These are phyloP conservation scores for Drosophila pallidifrons DNA, from an alignment of 1,140 invertebrate species.

Conservation along the genomic window DNA sequence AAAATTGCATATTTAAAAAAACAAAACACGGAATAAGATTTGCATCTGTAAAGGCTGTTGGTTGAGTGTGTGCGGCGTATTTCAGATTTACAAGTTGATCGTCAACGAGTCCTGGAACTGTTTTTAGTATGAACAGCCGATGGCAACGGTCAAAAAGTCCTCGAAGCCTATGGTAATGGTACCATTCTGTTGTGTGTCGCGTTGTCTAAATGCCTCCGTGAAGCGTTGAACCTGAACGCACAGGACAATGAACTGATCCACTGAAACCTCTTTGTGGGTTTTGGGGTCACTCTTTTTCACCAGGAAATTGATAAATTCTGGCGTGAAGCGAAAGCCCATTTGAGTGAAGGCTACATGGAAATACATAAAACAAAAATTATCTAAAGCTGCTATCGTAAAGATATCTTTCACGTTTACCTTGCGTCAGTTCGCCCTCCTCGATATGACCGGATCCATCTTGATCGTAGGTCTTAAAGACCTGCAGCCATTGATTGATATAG, in stretches of 20 bases:
- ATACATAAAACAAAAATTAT: slow-evolving; percentile 21
- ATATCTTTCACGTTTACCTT: slow-evolving; percentile 86
- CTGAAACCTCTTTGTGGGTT: slow-evolving; percentile 88
- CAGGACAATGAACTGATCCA: slow-evolving; percentile 95
- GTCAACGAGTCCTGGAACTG: not conserved
- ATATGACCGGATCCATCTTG: slow-evolving; percentile 93
- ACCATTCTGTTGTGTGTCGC: slow-evolving; percentile 91
- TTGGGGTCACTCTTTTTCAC: slow-evolving; percentile 89
- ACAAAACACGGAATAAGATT: slow-evolving; percentile 47
- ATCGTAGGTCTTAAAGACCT: slow-evolving; percentile 93
- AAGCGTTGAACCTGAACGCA: slow-evolving; percentile 95
- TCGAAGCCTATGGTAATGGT: slow-evolving; percentile 93
- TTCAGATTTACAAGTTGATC: slow-evolving; percentile 11
- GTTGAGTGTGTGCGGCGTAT: slow-evolving; percentile 21
- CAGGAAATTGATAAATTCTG: slow-evolving; percentile 91
- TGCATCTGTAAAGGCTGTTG: slow-evolving; percentile 27
- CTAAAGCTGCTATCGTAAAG: not conserved
- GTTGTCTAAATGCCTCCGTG: slow-evolving; percentile 92
- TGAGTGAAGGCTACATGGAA: slow-evolving; percentile 89
- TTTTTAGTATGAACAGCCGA: slow-evolving; percentile 89
- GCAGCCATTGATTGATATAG: slow-evolving; percentile 95
- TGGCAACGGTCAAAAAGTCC: slow-evolving; percentile 92
- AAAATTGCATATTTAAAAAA: slow-evolving; percentile 53
- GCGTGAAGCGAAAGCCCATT: slow-evolving; percentile 95
- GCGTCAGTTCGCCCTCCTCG: slow-evolving; percentile 91